These are phyloP conservation scores for Willisornis vidua DNA, from an alignment of 2,113 vertebrate genomes.

Conservation along the genomic window DNA sequence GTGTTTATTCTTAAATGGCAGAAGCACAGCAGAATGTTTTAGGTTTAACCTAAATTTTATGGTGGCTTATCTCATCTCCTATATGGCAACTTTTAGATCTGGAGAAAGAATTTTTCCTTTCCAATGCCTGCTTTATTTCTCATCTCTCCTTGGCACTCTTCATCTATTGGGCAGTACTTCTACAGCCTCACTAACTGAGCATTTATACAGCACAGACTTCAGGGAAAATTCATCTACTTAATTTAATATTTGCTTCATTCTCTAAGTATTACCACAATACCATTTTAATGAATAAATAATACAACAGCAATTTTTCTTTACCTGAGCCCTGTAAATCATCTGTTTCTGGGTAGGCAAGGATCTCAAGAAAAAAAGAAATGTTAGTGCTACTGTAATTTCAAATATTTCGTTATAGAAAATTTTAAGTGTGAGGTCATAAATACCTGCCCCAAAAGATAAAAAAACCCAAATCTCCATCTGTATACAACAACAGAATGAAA, in stretches of 20 bases:
- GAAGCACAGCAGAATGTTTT: neutral
- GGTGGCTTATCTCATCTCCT: neutral
- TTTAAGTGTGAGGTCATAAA: neutral
- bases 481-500: neutral
- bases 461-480: too few species aligned
- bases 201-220: neutral
- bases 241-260: neutral
- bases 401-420: neutral
- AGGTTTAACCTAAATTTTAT: neutral
- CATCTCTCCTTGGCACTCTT: neutral
- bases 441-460: neutral
- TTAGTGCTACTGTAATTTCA: neutral
- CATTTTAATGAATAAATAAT: neutral
- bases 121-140: neutral
- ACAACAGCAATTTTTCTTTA: neutral
- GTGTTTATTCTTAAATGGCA: neutral
- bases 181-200: neutral
- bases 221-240: neutral
- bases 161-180: neutral
- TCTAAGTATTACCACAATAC: neutral
- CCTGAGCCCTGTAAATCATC: neutral
- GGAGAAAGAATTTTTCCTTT: neutral
- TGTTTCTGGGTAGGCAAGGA: neutral
- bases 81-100: neutral
- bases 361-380: neutral